These are phyloP conservation scores for Protomyctophum bolini DNA, from an alignment of 2,113 vertebrate genomes.

Conservation along the genomic window DNA sequence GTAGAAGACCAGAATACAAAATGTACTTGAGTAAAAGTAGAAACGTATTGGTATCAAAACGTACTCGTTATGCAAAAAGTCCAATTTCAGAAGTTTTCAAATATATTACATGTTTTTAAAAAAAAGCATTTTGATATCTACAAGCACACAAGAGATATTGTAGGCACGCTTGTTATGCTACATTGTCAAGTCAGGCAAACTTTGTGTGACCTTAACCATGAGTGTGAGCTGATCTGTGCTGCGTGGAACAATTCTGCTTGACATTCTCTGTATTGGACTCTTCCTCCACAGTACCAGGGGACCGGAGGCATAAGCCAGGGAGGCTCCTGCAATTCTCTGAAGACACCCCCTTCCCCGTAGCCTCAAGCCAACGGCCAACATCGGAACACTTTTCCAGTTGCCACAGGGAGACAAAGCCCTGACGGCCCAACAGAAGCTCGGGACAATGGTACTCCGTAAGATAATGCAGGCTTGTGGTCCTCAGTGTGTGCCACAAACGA, in stretches of 20 bases:
- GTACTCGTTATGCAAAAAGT: too few relatives aligned
- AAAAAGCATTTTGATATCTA: too few relatives aligned
- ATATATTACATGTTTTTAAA: too few relatives aligned
- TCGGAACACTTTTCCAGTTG: slow-evolving; percentile 9
- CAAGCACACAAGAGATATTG: too few relatives aligned
- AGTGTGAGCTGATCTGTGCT: too few relatives aligned
- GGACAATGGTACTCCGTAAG: slow-evolving; percentile 18
- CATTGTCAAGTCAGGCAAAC: too few relatives aligned
- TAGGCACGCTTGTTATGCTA: too few relatives aligned
- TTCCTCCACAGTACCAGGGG: slow-evolving; percentile 69
- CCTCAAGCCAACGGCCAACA: slow-evolving; percentile 40
- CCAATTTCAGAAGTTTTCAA: too few relatives aligned
- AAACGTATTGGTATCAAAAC: too few relatives aligned
- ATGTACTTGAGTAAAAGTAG: too few relatives aligned
- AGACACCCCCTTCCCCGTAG: slow-evolving; percentile 79
- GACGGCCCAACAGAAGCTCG: slow-evolving; percentile 21
- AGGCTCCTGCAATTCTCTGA: slow-evolving; percentile 80
- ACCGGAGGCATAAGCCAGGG: slow-evolving; percentile 75
- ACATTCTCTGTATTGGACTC: slow-evolving; percentile 20
- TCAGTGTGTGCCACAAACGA: slow-evolving; percentile 21
- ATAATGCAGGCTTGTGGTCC: slow-evolving; percentile 8
- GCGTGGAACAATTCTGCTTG: neutral
- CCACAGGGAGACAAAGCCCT: slow-evolving; percentile 6
- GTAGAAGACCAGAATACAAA: too few relatives aligned
- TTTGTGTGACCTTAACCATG: too few relatives aligned